Percentiles rank a stretch among this genome's conserved stretches.
Conservation (phyloP, 2,113 vertebrate genomes). For the Bufo gargarizans region DNA sequence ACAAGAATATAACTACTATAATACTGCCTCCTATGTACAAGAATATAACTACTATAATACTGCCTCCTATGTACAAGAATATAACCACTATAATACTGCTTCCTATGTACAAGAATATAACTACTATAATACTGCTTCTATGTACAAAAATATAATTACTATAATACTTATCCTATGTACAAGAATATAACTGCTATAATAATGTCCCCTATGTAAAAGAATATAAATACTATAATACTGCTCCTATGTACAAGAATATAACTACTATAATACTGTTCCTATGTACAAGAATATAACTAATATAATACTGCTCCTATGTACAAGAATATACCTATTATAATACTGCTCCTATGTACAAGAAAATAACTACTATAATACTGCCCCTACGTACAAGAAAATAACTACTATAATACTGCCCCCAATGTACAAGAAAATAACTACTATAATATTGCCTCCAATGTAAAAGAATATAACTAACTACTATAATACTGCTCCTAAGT, state of each 20-base stretch:
- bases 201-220: not conserved
- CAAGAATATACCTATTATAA: too few relatives aligned
- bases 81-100: slow-evolving; percentile 10
- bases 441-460: too few relatives aligned
- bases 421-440: too few relatives aligned
- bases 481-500: too few relatives aligned
- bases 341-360: too few relatives aligned
- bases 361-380: too few relatives aligned
- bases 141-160: slow-evolving; percentile 4
- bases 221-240: not conserved
- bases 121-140: slow-evolving; percentile 2
- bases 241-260: not conserved
- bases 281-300: too few relatives aligned
- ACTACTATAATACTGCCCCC: too few relatives aligned
- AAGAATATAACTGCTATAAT: not conserved
- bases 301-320: too few relatives aligned
- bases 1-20: slow-evolving; percentile 8
- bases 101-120: not conserved
- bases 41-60: slow-evolving; percentile 15
- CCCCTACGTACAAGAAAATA: too few relatives aligned
- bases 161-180: not conserved
- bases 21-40: not conserved
- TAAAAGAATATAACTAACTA: too few relatives aligned
- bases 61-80: slow-evolving; percentile 8
- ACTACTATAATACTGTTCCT: too few relatives aligned